Base-by-base conservation (phyloP, 2,797 vertebrate species). In the Numenius phaeopus region DNA sequence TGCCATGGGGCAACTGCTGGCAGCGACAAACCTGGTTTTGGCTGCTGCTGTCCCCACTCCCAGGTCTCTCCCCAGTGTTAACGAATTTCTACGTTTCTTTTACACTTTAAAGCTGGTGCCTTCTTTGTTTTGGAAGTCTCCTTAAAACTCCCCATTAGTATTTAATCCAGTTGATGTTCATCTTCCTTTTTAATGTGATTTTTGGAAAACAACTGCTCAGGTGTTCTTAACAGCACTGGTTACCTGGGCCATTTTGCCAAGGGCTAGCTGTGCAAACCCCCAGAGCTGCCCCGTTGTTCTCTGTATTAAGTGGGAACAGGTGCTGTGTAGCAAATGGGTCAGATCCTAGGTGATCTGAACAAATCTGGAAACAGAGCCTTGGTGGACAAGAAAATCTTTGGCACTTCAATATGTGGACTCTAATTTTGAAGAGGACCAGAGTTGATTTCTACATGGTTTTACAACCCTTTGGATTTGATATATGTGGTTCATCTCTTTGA, bases 71-170 rank as follows among this genome's bases (percentile, higher is more conserved):
- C 34, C 8, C 40, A 44, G 16, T 27, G 29, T 58, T 62, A 58
- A 0, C 34, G 2, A 47, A 58, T 88, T 58, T 40, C 29, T 4
- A 2, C 2, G 2, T 64, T 42, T 2, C 0, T 34, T 91, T 73
- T 30, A 23, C 5, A 17, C 21, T 47, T 82, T 49, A 72, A 90
- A 87, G 7, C 6, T 61, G n/a, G 42, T 42, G 5, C 6, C 9
- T 34, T 23, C 82, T 78, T 73, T 73, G 11, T 52, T 95, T 80
- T 72, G 21, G 7, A 87, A 65, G 20, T 42, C 9, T 52, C 19
- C 39, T 62, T 84, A 11, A 58, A 62, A 30, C 15, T 66, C 14
- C 13, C 22, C 14, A 9, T 69, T 69, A 58, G 22, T 34, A 15
- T 77, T 95, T 87, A 66, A 65, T 82, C 7, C 47, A 76, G 19